Evolutionary conservation across 2,888 invertebrate genomes (phyloP).

Genomic region (Hirudinaria manillensis): DNA sequence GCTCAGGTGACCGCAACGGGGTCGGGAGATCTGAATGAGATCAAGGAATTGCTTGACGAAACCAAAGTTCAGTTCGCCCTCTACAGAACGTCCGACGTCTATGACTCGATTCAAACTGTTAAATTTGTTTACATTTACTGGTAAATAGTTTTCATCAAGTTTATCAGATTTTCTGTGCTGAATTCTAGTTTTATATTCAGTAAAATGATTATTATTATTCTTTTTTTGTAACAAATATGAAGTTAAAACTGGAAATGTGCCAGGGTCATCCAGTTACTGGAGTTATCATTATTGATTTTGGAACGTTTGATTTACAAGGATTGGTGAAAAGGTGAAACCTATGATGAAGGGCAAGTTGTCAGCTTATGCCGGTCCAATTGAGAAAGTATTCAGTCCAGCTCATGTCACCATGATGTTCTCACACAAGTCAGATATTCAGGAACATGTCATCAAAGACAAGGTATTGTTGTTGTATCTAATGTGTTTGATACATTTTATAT

Average conservation of each 20-base stretch:
- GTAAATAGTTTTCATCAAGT: conserved; percentile 41
- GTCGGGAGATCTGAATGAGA: conserved; percentile 44
- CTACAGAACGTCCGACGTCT: conserved; percentile 46
- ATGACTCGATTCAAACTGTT: conserved; percentile 49
- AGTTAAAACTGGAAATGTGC: no score
- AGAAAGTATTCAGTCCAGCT: conserved; percentile 46
- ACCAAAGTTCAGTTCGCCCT: conserved; percentile 48
- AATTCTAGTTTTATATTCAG: neutral
- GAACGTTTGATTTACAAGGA: conserved; percentile 41
- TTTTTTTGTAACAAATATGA: neutral
- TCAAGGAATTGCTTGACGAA: conserved; percentile 43
- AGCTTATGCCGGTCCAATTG: conserved; percentile 48
- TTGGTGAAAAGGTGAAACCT: conserved; percentile 49
- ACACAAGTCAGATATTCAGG: conserved; percentile 45
- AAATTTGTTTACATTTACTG: conserved; percentile 52
- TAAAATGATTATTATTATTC: neutral
- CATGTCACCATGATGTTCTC: conserved; percentile 49
- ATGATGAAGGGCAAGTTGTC: conserved; percentile 51
- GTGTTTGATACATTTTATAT: neutral
- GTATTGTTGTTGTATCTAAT: conserved; percentile 37
- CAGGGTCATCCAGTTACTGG: no score
- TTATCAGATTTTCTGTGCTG: no score
- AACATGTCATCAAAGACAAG: conserved; percentile 48
- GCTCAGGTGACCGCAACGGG: conserved; percentile 37
- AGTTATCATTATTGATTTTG: neutral